Percentiles rank a stretch among this genome's conserved stretches.
phyloP scores from a whole-genome alignment of 2,888 invertebrate species.

The Leuctra nigra region DNA sequence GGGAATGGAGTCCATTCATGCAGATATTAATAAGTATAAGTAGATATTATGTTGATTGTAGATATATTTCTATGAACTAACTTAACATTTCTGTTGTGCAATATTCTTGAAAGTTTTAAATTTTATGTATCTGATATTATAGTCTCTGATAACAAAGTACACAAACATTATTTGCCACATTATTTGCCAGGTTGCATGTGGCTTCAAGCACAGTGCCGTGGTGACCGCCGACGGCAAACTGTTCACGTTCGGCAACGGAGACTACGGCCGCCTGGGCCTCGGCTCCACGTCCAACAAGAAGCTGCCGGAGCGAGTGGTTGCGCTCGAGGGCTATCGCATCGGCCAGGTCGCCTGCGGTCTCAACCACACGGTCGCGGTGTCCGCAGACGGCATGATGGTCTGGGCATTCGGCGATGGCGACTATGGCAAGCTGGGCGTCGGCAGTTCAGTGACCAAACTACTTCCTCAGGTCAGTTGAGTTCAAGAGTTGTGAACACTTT shows the following conservation, averaged over 20 bases:
- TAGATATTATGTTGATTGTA: no score
- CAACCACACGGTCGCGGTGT: slow-evolving; percentile 56
- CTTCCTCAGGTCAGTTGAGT: slow-evolving; percentile 39
- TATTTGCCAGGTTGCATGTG: slow-evolving; percentile 47
- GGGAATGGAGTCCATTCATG: no score
- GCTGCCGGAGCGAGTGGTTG: slow-evolving; percentile 49
- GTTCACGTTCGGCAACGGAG: slow-evolving; percentile 59
- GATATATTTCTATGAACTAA: no score
- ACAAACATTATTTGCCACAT: background rate
- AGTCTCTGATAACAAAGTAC: background rate
- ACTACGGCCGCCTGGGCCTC: slow-evolving; percentile 53
- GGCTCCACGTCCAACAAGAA: slow-evolving; percentile 55
- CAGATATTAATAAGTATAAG: no score
- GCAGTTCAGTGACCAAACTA: slow-evolving; percentile 42
- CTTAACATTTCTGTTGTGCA: no score
- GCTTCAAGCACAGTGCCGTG: slow-evolving; percentile 58
- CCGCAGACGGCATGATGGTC: slow-evolving; percentile 49
- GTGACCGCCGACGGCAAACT: slow-evolving; percentile 56
- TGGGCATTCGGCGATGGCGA: slow-evolving; percentile 62
- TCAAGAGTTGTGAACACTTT: background rate
- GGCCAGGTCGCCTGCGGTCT: slow-evolving; percentile 55
- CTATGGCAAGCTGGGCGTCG: slow-evolving; percentile 52
- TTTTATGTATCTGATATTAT: no score
- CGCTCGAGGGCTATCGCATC: slow-evolving; percentile 45
- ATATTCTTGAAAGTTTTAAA: no score